Percentiles rank a stretch among this genome's conserved stretches.
Conservation (phyloP, 1,140 invertebrate genomes). For the Sitophilus oryzae region DNA sequence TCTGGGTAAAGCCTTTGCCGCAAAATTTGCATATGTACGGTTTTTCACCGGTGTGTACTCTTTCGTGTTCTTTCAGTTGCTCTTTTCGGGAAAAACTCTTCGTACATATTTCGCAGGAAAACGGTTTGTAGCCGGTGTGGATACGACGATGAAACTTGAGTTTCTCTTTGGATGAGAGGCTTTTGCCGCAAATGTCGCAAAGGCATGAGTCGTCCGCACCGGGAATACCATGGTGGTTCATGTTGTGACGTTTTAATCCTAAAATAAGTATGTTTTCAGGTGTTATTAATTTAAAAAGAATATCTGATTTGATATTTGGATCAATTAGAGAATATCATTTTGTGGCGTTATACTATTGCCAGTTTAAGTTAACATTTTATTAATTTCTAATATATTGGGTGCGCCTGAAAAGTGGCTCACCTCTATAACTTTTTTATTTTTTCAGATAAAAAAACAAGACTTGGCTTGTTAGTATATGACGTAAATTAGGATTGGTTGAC, state of each 20-base stretch:
- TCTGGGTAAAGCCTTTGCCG: conserved; percentile 72
- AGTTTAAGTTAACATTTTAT: too few relatives aligned
- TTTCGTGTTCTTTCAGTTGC: conserved; percentile 56
- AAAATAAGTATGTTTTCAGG: too few relatives aligned
- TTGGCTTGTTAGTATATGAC: too few relatives aligned
- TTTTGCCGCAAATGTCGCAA: conserved; percentile 73
- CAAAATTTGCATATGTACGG: conserved; percentile 63
- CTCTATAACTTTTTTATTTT: too few relatives aligned
- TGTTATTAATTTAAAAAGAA: too few relatives aligned
- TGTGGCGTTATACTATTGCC: too few relatives aligned
- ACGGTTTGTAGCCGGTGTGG: conserved; percentile 68
- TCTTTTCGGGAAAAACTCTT: conserved; percentile 61
- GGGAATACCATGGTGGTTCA: conserved; percentile 34
- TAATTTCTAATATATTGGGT: too few relatives aligned
- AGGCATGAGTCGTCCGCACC: conserved; percentile 43
- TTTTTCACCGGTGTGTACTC: conserved; percentile 60
- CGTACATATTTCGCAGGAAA: conserved; percentile 60
- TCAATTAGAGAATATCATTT: too few relatives aligned
- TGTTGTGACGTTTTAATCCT: conserved; percentile 37
- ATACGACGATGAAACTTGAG: conserved; percentile 65
- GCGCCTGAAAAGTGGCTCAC: too few relatives aligned
- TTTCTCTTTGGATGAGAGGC: conserved; percentile 63
- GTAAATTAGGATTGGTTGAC: too few relatives aligned
- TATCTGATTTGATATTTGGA: too few relatives aligned
- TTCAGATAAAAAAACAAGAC: too few relatives aligned